Conservation (phyloP, 1,140 invertebrate genomes). For the Oryctes rhinoceros region DNA sequence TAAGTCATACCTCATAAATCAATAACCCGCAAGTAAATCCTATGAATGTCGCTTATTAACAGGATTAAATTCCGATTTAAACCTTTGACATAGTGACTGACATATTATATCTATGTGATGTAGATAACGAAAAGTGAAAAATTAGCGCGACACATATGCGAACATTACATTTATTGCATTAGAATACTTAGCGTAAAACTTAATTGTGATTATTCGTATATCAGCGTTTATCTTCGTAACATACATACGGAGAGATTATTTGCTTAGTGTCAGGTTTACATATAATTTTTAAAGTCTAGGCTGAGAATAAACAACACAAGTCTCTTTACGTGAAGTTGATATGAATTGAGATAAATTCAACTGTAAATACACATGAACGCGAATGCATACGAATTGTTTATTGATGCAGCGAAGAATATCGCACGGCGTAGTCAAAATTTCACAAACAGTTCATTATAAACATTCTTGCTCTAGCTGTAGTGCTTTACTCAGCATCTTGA, state of each 20-base stretch:
- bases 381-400: neutral
- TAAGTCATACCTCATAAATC: neutral
- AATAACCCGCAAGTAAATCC: neutral
- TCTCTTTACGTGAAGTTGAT: neutral
- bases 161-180: slow-evolving; percentile 12
- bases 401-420: neutral
- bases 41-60: neutral
- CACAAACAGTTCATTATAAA: neutral
- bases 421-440: neutral
- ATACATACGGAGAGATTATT: slow-evolving; percentile 1
- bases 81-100: neutral
- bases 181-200: slow-evolving; percentile 6
- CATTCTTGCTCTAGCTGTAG: no score
- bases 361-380: neutral
- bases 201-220: slow-evolving; percentile 30
- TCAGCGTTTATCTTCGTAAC: slow-evolving; percentile 7
- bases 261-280: slow-evolving; percentile 23
- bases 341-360: neutral
- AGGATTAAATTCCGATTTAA: slow-evolving; percentile 14
- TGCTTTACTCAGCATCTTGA: no score
- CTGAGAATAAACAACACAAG: neutral
- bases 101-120: slow-evolving; percentile 15
- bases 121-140: neutral
- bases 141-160: neutral
- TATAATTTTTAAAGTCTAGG: slow-evolving; percentile 11